Evolutionary conservation across 2,888 invertebrate genomes (phyloP).

Genomic region (Frankliniella fusca): DNA sequence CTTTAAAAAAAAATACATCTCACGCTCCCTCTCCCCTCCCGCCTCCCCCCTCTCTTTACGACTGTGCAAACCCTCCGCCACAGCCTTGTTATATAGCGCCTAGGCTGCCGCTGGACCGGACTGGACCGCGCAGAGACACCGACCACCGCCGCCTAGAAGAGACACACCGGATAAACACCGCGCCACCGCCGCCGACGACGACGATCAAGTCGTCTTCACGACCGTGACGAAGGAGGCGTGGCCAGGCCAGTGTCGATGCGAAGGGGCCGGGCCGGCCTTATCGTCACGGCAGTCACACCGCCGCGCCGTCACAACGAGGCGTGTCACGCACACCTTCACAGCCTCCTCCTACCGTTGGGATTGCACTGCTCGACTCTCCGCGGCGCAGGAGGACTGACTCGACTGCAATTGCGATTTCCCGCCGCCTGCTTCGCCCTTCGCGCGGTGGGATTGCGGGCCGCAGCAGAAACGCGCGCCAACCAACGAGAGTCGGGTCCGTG

Average conservation of each 20-base stretch:
- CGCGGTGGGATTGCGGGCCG: not conserved
- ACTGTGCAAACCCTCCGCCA: conserved; percentile 3
- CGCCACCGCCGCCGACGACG: too few species aligned
- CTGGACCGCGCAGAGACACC: too few species aligned
- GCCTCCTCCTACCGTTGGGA: not conserved
- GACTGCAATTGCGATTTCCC: not conserved
- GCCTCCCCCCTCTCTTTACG: not conserved
- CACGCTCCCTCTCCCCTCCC: too few species aligned
- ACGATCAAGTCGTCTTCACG: not conserved
- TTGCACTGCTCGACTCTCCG: not conserved
- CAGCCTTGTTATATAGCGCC: not conserved
- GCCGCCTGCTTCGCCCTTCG: not conserved
- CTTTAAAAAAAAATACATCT: too few species aligned
- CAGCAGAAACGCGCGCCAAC: not conserved
- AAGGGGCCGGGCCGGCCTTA: not conserved
- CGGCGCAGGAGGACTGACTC: not conserved
- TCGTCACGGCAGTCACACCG: not conserved
- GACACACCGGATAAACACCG: too few species aligned
- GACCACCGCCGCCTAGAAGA: too few species aligned
- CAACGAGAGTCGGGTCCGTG: not conserved
- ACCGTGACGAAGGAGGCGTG: not conserved
- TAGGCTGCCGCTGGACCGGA: too few species aligned
- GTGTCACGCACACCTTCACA: not conserved
- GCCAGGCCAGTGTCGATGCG: too few species aligned
- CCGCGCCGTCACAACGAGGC: not conserved